Base-by-base conservation (phyloP, 1,140 invertebrate species). In the Drosophila miranda region DNA sequence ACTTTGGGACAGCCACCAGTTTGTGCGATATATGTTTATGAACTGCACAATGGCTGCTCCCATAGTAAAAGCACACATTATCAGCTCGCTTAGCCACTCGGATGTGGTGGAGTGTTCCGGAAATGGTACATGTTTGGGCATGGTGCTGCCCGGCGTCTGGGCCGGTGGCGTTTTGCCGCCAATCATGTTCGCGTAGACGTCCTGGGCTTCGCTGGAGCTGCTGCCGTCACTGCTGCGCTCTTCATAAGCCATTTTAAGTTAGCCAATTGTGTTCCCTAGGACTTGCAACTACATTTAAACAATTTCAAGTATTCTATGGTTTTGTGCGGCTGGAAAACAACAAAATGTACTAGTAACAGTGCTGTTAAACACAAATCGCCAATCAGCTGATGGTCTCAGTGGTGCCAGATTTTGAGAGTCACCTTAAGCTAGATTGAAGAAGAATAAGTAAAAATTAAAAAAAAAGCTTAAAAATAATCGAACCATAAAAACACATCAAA, bases 1-100 rank as follows among this genome's bases (percentile, higher is more conserved):
- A 2, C 97, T 98, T 81, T 99, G 95, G 14, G 97, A 97, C 23
- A 99, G 91, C 98, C 98, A 99, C 97, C 97, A 99, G n/a, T 98
- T 95, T 34, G 97, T 98, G 66, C 96, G 94, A 90, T 99, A 99
- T 8, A 99, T 92, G 92, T 99, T 98, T 13, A 99, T 93, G 90
- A 99, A 97, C 92, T 99, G 98, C 16, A 98, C 92, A 49, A 93
- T 94, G 13, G 94, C 93, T 28, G 94, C 94, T 30, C 96, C 93
- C 41, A 95, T 91, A 11, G 96, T 95, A 79, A 96, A 97, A 9
- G 96, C 91, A 89, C 96, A 95, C 90, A 97, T 94, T 78, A 98
- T 95, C 8, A 96, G 91, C 91, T 99, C 98, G 92, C 98, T 99
- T 42, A 95, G 92, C 21, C 98, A 87, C 77, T 97, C 95, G 45